Base-by-base conservation (phyloP, 2,113 vertebrate species). In the Benitochromis conjunctus region DNA sequence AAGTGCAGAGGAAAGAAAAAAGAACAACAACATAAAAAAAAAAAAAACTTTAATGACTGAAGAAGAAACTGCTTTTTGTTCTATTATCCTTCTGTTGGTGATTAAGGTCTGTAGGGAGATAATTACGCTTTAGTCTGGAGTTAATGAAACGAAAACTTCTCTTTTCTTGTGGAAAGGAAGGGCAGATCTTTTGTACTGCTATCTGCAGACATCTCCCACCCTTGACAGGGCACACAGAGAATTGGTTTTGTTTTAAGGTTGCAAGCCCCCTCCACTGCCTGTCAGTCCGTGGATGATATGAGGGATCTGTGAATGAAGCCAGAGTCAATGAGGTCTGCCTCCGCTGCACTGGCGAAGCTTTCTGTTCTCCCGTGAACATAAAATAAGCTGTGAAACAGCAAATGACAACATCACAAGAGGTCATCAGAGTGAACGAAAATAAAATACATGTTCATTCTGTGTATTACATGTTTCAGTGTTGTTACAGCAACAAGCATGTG, bases 71-170 rank as follows among this genome's bases (percentile, higher is more conserved):
- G 89, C 78, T 94, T 95, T 95, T 93, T 95, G 93, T 94, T 95
- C 94, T 89, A 76, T 92, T 94, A 92, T 95, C 91, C 94, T 88
- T 91, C 86, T 88, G 90, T 89, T 95, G 94, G 92, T 95, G 96
- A 96, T 95, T 93, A 95, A 93, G 94, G 96, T 94, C 96, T 94
- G 62, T 90, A 78, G 96, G 95, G 96, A 96, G 95, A 97, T 96
- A 96, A 96, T 96, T 96, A 95, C 54, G 93, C 95, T 95, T 96
- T 95, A 95, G 92, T 95, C 93, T 94, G 89, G 92, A 96, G 93
- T 96, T 96, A 96, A 96, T 96, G 95, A 96, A 96, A 95, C 79
- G 88, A 95, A 96, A 96, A 95, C 93, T 94, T 96, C 84, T 94
- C 90, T 95, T 91, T 94, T 91, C 94, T 94, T 85, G 81, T 93